These are phyloP conservation scores for Cinara cedri DNA, from an alignment of 2,888 invertebrate species.

Conservation along the genomic window DNA sequence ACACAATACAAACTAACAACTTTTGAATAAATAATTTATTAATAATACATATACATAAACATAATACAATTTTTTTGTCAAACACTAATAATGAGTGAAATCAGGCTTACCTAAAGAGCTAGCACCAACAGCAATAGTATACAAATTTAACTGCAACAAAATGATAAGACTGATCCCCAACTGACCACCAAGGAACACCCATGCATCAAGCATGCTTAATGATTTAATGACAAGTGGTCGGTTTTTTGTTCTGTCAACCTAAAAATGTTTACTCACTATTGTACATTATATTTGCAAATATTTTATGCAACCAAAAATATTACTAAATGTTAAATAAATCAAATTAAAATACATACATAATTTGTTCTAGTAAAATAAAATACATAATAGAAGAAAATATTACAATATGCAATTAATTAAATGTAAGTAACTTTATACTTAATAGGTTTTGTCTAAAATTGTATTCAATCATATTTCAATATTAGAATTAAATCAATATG, in stretches of 20 bases:
- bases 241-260: conserved; percentile 83
- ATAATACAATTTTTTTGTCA: not conserved
- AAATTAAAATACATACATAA: too few species aligned
- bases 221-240: conserved; percentile 87
- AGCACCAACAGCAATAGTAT: conserved; percentile 79
- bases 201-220: conserved; percentile 75
- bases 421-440: too few species aligned
- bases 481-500: too few species aligned
- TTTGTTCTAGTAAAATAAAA: too few species aligned
- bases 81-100: conserved; percentile 15
- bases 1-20: too few species aligned
- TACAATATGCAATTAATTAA: too few species aligned
- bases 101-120: conserved; percentile 73
- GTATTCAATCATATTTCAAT: too few species aligned
- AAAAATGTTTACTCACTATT: conserved; percentile 58
- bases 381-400: too few species aligned
- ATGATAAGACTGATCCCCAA: conserved; percentile 80
- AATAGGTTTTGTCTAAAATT: too few species aligned
- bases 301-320: not conserved
- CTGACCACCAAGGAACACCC: conserved; percentile 82
- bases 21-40: too few species aligned
- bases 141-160: conserved; percentile 90
- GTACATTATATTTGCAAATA: not conserved
- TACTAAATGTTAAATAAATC: not conserved
- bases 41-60: too few species aligned